These are phyloP conservation scores for Actinia tenebrosa DNA, from an alignment of 64 coral and sea anemone genomes.

Conservation along the genomic window DNA sequence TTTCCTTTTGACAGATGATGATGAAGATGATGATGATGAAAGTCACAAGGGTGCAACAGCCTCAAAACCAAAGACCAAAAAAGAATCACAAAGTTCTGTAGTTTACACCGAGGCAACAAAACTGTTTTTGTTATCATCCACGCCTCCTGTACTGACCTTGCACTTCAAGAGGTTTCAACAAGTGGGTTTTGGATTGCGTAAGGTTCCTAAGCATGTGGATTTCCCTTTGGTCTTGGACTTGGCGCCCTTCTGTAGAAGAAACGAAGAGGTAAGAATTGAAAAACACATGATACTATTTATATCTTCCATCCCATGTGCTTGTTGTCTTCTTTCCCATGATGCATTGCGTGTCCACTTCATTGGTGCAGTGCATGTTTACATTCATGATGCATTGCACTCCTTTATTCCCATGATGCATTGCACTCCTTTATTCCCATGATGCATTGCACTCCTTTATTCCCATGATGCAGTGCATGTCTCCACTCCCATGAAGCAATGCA, in stretches of 20 bases:
- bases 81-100: background rate
- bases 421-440: background rate
- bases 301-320: too few species aligned
- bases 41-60: constrained; percentile 24
- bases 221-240: constrained; percentile 85
- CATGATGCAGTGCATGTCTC: background rate
- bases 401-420: too few species aligned
- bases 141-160: constrained; percentile 83
- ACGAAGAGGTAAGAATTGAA: constrained; percentile 58
- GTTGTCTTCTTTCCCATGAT: too few species aligned
- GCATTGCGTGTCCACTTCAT: too few species aligned
- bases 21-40: background rate
- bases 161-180: constrained; percentile 97
- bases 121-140: constrained; percentile 72
- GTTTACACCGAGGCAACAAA: constrained; percentile 94
- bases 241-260: constrained; percentile 84
- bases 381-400: too few species aligned
- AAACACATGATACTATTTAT: too few species aligned
- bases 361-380: too few species aligned
- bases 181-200: constrained; percentile 54
- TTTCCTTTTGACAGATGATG: background rate
- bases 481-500: background rate
- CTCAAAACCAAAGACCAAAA: background rate
- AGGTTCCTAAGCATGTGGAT: constrained; percentile 85
- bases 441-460: background rate